Evolutionary conservation across 1,140 invertebrate genomes (phyloP).

Genomic region (Macrocentrus cingulum): DNA sequence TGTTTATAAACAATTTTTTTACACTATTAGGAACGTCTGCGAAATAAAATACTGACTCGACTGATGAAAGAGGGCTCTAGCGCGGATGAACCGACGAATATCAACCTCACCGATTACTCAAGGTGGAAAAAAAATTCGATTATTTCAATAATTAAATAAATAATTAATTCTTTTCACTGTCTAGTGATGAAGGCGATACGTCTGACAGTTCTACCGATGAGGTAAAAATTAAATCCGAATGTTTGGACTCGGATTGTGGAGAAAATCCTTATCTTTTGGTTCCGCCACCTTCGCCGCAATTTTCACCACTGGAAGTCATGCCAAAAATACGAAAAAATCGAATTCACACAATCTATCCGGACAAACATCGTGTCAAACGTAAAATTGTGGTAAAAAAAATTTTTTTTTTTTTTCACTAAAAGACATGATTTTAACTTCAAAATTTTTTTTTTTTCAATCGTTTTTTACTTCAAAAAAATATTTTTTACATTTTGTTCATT

Average conservation of each 20-base stretch:
- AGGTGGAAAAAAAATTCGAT: constrained; percentile 62
- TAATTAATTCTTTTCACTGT: constrained; percentile 18
- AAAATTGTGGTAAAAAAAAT: constrained; percentile 33
- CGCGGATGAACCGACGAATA: constrained; percentile 84
- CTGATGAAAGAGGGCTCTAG: constrained; percentile 81
- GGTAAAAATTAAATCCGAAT: constrained; percentile 33
- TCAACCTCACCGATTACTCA: constrained; percentile 81
- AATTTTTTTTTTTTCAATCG: background rate
- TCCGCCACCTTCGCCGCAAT: constrained; percentile 63
- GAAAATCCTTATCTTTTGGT: constrained; percentile 44
- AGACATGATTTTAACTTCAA: background rate
- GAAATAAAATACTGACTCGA: constrained; percentile 77
- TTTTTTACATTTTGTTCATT: background rate
- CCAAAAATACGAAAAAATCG: constrained; percentile 34
- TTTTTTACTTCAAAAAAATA: background rate
- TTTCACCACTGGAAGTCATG: constrained; percentile 29
- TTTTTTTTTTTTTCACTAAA: background rate
- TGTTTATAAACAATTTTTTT: background rate
- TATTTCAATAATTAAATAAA: constrained; percentile 14
- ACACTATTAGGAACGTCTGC: constrained; percentile 66
- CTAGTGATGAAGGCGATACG: constrained; percentile 76
- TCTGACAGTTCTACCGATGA: constrained; percentile 68
- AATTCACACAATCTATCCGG: constrained; percentile 11
- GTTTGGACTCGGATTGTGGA: constrained; percentile 23
- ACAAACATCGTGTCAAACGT: constrained; percentile 30